Evolutionary conservation across 2,797 vertebrate genomes (phyloP), one percentile per base, ranked within the genome.

Genomic region (Distichodus sexfasciatus): DNA sequence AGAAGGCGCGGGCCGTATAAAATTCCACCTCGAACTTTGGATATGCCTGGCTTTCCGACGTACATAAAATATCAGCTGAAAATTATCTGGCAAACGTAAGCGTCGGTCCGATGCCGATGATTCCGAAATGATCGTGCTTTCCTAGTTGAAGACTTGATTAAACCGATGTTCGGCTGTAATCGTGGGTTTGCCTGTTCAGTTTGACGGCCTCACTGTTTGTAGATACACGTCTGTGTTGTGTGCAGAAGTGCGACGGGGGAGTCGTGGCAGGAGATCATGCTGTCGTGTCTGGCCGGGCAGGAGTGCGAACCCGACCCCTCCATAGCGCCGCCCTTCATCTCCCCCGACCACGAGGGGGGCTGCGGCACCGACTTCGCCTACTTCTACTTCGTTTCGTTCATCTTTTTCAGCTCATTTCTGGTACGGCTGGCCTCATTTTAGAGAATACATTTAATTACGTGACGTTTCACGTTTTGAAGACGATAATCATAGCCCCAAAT

Each of bases 181-280:
- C 4, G 4, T 35, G 31, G 4, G 4, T 4, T 35, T 35, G 10
- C 10, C 11, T 48, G 33, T 43, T 14, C 36, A n/a, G 12, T 14
- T 51, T 8, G 47, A 53, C 55, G 17, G 43, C 6, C 29, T 17
- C 0, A 7, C 3, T 53, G 38, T 68, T 54, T 51, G n/a, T 44
- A 12, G 19, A 14, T 38, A 53, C 24, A 6, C 15, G 3, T 53
- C 35, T 72, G 65, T 48, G 15, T 41, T 75, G 58, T 66, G n/a
- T 29, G 6, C 87, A 99, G 97, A 92, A 99, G 97, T 71, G 97
- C 97, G 26, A 99, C 97, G 0, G 97, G 97, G 0, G 97, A 99
- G 83, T 97, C 97, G 0, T 99, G 97, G 97, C 97, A 99, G 86
- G 97, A 99, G 91, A 99, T 99, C 63, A 99, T 99, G 97, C 89